phyloP scores from a whole-genome alignment of 2,113 vertebrate species.

The Muntiacus muntjak region DNA sequence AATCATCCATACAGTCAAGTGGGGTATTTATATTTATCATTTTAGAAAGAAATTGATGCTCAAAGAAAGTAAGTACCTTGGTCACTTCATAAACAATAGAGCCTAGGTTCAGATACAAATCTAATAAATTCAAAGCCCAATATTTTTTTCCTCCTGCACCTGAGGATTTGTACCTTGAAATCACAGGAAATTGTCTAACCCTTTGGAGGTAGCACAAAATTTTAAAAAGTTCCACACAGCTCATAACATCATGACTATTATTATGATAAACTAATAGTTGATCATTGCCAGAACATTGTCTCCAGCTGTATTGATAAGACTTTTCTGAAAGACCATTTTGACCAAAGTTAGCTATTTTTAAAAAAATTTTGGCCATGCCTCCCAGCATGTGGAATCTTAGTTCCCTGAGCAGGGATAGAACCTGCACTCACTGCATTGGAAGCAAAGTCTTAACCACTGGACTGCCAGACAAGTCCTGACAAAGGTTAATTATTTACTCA shows the following conservation, averaged over 20 bases:
- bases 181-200: neutral
- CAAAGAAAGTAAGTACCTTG: neutral
- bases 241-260: neutral
- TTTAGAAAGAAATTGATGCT: slow-evolving; percentile 20
- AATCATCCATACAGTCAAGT: neutral
- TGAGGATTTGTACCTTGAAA: neutral
- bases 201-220: neutral
- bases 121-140: neutral
- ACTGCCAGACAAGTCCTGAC: neutral
- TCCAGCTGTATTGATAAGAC: neutral
- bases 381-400: neutral
- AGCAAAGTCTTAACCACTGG: neutral
- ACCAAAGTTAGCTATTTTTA: neutral
- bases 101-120: neutral
- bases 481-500: neutral
- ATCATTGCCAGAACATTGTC: neutral
- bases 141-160: neutral
- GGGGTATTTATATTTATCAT: neutral
- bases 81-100: neutral
- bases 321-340: slow-evolving; percentile 12
- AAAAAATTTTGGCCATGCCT: neutral
- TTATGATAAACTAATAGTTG: neutral
- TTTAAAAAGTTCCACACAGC: neutral
- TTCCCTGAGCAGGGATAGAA: neutral
- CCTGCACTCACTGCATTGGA: neutral